Evolutionary conservation across 2,113 vertebrate species (phyloP), one percentile per base, ranked within the genome.

Genomic region (Cyanoramphus novaezelandiae): DNA sequence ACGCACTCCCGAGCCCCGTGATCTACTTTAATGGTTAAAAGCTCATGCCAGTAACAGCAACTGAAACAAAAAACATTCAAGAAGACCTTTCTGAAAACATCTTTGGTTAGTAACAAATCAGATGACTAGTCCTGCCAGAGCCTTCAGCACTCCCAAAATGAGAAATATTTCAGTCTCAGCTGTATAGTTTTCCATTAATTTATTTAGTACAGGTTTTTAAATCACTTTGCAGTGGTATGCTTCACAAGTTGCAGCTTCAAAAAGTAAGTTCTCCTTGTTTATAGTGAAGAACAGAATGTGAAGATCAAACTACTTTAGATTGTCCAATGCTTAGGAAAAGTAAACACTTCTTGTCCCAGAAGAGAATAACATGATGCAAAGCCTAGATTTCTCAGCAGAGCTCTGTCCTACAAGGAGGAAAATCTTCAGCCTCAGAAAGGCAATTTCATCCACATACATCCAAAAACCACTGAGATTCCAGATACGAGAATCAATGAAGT

Each of bases 61-160:
- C 71, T 68, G 72, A 72, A 92, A 65, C 3, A 4, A 92, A 95
- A 95, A 95, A 95, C 80, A 93, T 46, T 88, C 82, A 65, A 57
- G 55, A 57, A 59, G 87, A 88, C 71, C 90, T 97, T 94, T 90
- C 72, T 12, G 12, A 90, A 93, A 86, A 72, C 4, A 20, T 43
- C 78, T 83, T 86, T 64, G n/a, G 55, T 94, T 92, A 52, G 28
- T 59, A 92, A 90, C 71, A 95, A 74, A 80, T 68, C 75, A 70
- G 49, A 57, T 67, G 59, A 74, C 17, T 69, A 43, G 62, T 75
- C n/a, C 63, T 49, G 74, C 21, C 35, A 76, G 33, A 49, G 75
- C 27, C 29, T 90, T 53, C 29, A 62, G 31, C 44, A 50, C 65
- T 93, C 70, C 76, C 88, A 71, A 79, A 91, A 93, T 8, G 67